Evolutionary conservation across 2,888 invertebrate species (phyloP).

Genomic region (Lycia hirtaria): DNA sequence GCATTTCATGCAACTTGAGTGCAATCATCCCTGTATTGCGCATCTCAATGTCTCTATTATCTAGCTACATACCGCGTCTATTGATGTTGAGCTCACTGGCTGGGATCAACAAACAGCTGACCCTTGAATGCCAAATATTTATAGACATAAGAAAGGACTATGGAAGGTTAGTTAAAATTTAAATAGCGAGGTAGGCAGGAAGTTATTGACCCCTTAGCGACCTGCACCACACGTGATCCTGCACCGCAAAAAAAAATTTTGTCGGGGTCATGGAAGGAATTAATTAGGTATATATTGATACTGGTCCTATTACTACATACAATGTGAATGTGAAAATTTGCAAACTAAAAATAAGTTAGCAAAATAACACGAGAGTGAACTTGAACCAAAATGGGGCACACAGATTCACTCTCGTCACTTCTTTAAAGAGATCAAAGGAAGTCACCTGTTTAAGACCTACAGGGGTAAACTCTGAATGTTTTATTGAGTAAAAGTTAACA

Average conservation of each 20-base stretch:
- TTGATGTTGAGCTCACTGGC: background rate
- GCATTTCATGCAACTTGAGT: constrained; percentile 56
- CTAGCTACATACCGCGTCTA: background rate
- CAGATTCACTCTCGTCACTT: constrained; percentile 50
- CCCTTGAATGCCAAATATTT: constrained; percentile 12
- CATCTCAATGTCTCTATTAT: constrained; percentile 23
- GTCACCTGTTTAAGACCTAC: constrained; percentile 36
- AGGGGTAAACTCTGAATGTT: constrained; percentile 20
- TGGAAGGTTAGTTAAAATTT: constrained; percentile 7
- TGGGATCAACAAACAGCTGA: constrained; percentile 17
- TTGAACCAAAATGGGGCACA: constrained; percentile 75
- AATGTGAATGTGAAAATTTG: constrained; percentile 20
- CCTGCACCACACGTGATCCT: constrained; percentile 80
- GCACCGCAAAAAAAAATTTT: constrained; percentile 60
- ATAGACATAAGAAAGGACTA: constrained; percentile 3
- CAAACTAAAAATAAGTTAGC: constrained; percentile 47
- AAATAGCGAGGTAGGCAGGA: constrained; percentile 29
- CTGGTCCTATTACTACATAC: constrained; percentile 28
- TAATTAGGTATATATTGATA: background rate
- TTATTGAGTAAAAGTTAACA: constrained; percentile 37
- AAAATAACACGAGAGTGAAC: constrained; percentile 69
- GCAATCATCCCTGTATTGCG: constrained; percentile 40
- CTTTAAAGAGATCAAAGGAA: constrained; percentile 48
- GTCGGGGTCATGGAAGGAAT: background rate
- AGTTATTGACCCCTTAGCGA: constrained; percentile 83